Percentiles rank a stretch among this genome's conserved stretches.
Evolutionary conservation across 2,888 invertebrate genomes (phyloP).

Genomic region (Acanthosepion esculentum): DNA sequence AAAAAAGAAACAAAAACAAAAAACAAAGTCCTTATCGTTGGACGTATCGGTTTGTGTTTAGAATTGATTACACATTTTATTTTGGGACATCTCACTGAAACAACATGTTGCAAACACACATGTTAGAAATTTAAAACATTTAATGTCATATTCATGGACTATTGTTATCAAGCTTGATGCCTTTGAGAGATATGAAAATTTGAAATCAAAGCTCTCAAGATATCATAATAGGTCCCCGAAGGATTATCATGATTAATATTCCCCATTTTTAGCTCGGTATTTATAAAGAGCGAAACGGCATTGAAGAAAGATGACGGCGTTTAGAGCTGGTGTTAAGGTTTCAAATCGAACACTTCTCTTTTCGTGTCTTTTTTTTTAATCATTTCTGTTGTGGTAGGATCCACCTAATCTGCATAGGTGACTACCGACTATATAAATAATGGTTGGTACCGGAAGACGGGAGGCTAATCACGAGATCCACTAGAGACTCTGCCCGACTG

Average conservation of each 20-base stretch:
- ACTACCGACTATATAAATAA: no score
- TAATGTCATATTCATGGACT: not conserved
- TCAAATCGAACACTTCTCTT: not conserved
- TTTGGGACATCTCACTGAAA: not conserved
- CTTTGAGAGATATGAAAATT: not conserved
- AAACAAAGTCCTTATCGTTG: not conserved
- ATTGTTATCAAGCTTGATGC: not conserved
- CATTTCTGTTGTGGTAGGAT: no score
- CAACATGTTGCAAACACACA: not conserved
- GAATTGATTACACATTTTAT: slow-evolving; percentile 12
- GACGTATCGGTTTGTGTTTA: not conserved
- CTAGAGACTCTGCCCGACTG: no score
- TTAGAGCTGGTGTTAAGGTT: not conserved
- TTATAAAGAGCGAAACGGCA: not conserved
- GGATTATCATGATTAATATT: not conserved
- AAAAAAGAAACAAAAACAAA: no score
- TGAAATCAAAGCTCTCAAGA: not conserved
- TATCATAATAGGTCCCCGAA: not conserved
- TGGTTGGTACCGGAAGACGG: no score
- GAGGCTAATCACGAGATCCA: no score
- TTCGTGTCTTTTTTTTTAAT: not conserved
- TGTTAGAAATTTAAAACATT: not conserved
- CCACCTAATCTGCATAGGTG: no score
- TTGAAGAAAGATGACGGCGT: not conserved
- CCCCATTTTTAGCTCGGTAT: not conserved